Evolutionary conservation across 2,888 invertebrate genomes (phyloP).

Genomic region (Limnephilus lunatus): DNA sequence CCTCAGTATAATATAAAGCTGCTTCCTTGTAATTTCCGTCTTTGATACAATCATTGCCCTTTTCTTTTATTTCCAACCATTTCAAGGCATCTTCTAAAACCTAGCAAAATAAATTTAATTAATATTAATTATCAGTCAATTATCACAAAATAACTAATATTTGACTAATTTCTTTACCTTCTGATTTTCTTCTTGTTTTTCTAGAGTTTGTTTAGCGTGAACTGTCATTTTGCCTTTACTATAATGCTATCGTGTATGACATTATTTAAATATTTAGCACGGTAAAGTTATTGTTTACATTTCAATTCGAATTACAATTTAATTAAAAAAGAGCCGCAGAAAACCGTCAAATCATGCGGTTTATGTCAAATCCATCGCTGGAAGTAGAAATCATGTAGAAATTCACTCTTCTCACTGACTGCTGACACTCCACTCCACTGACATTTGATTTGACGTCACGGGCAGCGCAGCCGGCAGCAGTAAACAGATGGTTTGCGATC

Average conservation of each 20-base stretch:
- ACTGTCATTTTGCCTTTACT: not conserved
- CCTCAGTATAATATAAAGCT: slow-evolving; percentile 87
- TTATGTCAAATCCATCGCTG: not conserved
- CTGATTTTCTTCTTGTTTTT: slow-evolving; percentile 14
- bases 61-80: slow-evolving; percentile 77
- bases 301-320: not conserved
- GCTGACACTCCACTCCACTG: no score
- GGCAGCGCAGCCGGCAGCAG: no score
- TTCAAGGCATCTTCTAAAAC: slow-evolving; percentile 46
- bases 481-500: no score
- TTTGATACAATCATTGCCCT: slow-evolving; percentile 87
- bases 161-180: not conserved
- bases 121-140: not conserved
- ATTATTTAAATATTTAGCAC: not conserved
- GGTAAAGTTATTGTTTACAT: not conserved
- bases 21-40: slow-evolving; percentile 86
- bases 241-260: not conserved
- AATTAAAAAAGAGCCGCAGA: not conserved
- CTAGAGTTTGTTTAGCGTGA: not conserved
- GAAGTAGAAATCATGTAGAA: not conserved
- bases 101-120: slow-evolving; percentile 28
- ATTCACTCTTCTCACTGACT: not conserved
- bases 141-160: not conserved
- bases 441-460: not conserved
- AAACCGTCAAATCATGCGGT: not conserved